Evolutionary conservation across 1,140 invertebrate species (phyloP), one percentile per base, ranked within the genome.

Genomic region (Calliphora vicina): DNA sequence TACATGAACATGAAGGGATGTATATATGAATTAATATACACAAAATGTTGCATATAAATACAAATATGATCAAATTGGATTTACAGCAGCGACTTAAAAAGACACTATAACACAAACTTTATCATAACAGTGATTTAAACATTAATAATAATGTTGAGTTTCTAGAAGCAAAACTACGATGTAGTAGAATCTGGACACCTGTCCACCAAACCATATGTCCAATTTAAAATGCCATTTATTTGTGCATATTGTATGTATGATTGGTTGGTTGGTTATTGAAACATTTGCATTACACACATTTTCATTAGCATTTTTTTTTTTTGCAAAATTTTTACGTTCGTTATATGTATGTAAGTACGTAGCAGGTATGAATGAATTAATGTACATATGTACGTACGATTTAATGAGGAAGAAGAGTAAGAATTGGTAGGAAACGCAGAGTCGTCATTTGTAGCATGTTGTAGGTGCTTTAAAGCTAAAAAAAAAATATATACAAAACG

Each of bases 301-400:
- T 74, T 74, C 72, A 74, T 74, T 74, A 74, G 72, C 72, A 74
- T 74, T 74, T 74, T 74, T 29, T 74, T 74, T 74, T 74, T 74
- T 29, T 74, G 72, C 72, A 74, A 74, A 27, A 35, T 74, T 74
- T 35, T 35, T 35, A 35, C 35, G n/a, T n/a, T n/a, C n/a, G n/a
- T n/a, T n/a, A 35, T 0, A 35, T 10, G 8, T 29, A 29, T 29
- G 29, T 29, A 29, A 29, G 8, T 26, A 72, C 67, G n/a, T n/a
- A n/a, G n/a, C 10, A 72, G 13, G 10, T 35, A 35, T 10, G 10
- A 8, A 35, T 35, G 4, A 35, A 35, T 35, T 8, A 35, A 35
- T 35, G 35, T 35, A 35, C 10, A 10, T 35, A 35, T 35, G 35
- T 35, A 35, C 35, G 5, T 50, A 50, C 45, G 61, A 20, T 67